Evolutionary conservation across 2,797 vertebrate genomes (phyloP), one percentile per base, ranked within the genome.

Genomic region (Sebastes hubbsi): DNA sequence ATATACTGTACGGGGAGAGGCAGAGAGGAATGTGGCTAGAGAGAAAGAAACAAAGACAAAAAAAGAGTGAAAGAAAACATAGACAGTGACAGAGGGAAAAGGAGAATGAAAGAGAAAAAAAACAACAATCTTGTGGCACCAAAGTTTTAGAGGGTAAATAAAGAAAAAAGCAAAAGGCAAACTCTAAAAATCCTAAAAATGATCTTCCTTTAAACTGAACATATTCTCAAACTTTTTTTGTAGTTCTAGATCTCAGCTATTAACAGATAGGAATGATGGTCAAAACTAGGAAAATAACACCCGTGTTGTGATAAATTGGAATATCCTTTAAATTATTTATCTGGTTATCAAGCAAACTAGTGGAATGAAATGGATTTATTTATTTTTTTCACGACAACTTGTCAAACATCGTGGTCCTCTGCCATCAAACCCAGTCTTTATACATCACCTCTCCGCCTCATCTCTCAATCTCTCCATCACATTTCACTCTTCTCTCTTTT

Each of bases 401-500:
- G 20, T 66, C 66, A 29, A 27, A 56, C 22, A 25, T 32, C 25
- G 11, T 34, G 34, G 3, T 63, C 4, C 3, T 42, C 56, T 61
- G 27, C 24, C n/a, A 16, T 58, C 6, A 24, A 8, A 58, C 20
- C 4, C 3, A 0, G 2, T 52, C 30, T 66, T 30, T 24, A n/a
- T 18, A 46, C 42, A 46, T 18, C 20, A 52, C 49, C 49, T 52
- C 46, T 49, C 46, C 3, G 16, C 46, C 22, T 65, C 30, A 4
- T 75, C 73, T 70, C 10, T 30, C 16, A 73, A 73, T 56, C 61
- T 74, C 49, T 75, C 42, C 32, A 73, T 89, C 68, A 66, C 3
- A 74, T 66, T 81, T 56, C 52, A 73, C 60, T 61, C 11, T 72
- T 22, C 30, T 60, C 69, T 75, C 34, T 49, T 52, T 82, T 54